Evolutionary conservation across 2,113 vertebrate genomes (phyloP).

Genomic region (Hippocampus zosterae): DNA sequence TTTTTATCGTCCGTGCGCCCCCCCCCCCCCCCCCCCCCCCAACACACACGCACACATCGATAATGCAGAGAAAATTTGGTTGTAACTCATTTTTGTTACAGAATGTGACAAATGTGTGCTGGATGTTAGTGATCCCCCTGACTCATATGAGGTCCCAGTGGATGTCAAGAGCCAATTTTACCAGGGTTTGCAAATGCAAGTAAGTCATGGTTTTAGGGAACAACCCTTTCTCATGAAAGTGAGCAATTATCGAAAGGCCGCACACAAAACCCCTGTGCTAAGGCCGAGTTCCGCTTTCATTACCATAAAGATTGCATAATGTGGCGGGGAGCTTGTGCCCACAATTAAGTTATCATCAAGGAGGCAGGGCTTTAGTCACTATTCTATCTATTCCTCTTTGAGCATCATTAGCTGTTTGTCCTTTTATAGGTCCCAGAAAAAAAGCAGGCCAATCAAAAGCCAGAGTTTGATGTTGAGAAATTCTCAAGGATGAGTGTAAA

Average conservation of each 20-base stretch:
- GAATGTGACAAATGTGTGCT: background rate
- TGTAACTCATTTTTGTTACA: background rate
- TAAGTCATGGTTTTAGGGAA: background rate
- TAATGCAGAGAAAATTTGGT: background rate
- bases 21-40: no score
- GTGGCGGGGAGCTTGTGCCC: background rate
- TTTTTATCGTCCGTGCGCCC: background rate
- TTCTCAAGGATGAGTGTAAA: conserved; percentile 88
- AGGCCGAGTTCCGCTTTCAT: no score
- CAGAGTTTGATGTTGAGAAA: conserved; percentile 68
- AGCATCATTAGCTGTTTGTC: background rate
- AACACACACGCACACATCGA: no score
- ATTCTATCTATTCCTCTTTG: background rate
- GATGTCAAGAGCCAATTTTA: no score
- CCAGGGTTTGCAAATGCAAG: background rate
- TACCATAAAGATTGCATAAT: no score
- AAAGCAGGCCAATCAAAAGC: conserved; percentile 35
- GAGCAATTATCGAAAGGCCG: no score
- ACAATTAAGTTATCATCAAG: no score
- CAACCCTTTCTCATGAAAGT: no score
- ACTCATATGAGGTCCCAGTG: no score
- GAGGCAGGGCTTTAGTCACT: no score
- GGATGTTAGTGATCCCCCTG: background rate
- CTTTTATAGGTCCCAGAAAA: conserved; percentile 30
- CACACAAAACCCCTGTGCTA: no score